Percentiles rank a stretch among this genome's conserved stretches.
Evolutionary conservation across 1,140 invertebrate species (phyloP).

Genomic region (Caenorhabditis inopinata): DNA sequence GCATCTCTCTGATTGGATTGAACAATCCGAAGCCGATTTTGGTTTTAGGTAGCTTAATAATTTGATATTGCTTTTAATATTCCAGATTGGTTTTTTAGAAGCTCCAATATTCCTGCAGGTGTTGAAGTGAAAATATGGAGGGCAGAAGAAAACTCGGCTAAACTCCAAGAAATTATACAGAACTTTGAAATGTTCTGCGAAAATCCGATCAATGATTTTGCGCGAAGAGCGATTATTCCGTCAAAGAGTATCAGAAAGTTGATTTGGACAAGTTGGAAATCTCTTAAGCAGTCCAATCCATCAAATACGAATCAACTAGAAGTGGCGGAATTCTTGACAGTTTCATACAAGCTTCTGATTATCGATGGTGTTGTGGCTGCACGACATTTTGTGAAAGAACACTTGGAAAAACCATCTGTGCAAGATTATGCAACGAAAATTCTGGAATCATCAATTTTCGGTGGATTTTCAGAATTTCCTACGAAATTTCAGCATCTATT

Average conservation of each 20-base stretch:
- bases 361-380: neutral
- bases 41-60: neutral
- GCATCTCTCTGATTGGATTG: slow-evolving; percentile 1
- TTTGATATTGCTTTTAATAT: neutral
- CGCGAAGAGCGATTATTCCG: neutral
- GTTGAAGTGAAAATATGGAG: slow-evolving; percentile 4
- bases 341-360: neutral
- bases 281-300: neutral
- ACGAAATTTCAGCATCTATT: slow-evolving; percentile 2
- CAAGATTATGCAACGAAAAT: neutral
- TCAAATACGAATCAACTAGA: neutral
- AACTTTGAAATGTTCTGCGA: neutral
- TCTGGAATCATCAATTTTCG: neutral
- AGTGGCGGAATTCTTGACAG: neutral
- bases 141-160: neutral
- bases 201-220: neutral
- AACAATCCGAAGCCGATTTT: slow-evolving; percentile 5
- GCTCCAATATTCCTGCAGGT: neutral
- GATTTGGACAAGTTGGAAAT: neutral
- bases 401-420: neutral
- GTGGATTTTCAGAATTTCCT: slow-evolving; percentile 10
- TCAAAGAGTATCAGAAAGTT: neutral
- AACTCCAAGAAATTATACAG: neutral
- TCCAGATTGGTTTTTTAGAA: neutral
- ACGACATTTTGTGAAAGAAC: neutral